Base-by-base conservation (phyloP, 2,113 vertebrate genomes). In the Tetraodon nigroviridis region DNA sequence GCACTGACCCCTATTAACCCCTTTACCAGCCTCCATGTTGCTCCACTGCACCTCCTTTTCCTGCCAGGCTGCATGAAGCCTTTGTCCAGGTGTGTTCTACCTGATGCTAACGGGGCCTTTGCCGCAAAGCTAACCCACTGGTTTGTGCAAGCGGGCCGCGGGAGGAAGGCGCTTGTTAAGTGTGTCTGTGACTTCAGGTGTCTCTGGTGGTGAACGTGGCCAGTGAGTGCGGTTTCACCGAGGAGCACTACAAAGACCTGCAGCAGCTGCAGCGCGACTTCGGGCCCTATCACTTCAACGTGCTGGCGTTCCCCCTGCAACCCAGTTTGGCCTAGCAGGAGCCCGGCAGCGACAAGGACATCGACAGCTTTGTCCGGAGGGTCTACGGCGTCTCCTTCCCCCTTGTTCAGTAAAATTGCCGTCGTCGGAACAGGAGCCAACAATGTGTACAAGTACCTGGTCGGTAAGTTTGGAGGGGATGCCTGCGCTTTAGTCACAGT, bases 231-330 rank as follows among this genome's bases (percentile, higher is more conserved):
- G 95, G 97, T 20, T 98, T 91, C 79, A 98, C 97, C 0, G 94
- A 98, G 6, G 90, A 89, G 18, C 93, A 99, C 88, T 99, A 99
- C 87, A 89, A 80, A 55, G 92, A 90, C 24, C 85, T 99, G 22
- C 96, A 98, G 77, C 91, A 94, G 87, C 82, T 99, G 5, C 96
- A 99, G 87, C 82, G 89, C 55, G 95, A 98, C 80, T 90, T 94
- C 1, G 97, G 97, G 5, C 90, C 97, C 0, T 90, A 91, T 44
- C 95, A 98, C 79, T 99, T 99, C 84, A 99, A 97, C 0, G 94
- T 99, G 37, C 88, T 99, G 61, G 97, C 92, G 3, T 99, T 99
- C 76, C 97, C 97, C 97, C 8, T 98, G 96, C 87, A 99, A 99
- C 82, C 82, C 97, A 98, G 83, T 99, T 99, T 58, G 97, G 96